Conservation (phyloP, 1,140 invertebrate species). For the Myzus persicae region DNA sequence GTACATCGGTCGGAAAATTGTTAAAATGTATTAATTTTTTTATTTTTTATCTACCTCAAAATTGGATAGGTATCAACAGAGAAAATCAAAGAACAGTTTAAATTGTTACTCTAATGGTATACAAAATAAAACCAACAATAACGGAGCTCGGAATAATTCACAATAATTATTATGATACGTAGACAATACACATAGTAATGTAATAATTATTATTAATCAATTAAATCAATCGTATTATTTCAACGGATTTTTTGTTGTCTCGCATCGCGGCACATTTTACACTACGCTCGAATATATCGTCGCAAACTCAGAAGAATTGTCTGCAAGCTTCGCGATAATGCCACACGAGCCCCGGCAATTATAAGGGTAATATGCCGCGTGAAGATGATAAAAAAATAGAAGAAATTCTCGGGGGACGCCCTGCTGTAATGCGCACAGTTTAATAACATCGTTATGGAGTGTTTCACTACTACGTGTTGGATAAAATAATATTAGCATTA, state of each 20-base stretch:
- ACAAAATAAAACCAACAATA: too few species aligned
- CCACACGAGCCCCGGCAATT: not conserved
- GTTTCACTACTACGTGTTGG: not conserved
- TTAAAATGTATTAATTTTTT: too few species aligned
- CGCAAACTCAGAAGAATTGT: too few species aligned
- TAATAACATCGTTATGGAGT: not conserved
- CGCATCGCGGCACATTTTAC: not conserved
- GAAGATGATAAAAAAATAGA: not conserved
- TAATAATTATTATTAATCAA: not conserved
- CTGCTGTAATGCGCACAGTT: not conserved
- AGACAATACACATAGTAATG: too few species aligned
- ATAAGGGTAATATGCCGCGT: not conserved
- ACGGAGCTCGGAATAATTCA: not conserved
- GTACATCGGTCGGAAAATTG: too few species aligned
- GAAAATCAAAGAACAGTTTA: too few species aligned
- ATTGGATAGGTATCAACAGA: too few species aligned
- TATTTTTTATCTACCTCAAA: too few species aligned
- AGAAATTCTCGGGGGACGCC: not conserved
- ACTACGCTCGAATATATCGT: not conserved
- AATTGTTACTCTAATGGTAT: too few species aligned
- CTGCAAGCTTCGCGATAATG: too few species aligned
- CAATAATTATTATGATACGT: not conserved
- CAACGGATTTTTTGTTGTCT: not conserved
- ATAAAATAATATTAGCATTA: not conserved
- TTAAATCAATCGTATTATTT: not conserved